phyloP scores from a whole-genome alignment of 1,140 invertebrate species.

The Heterodera schachtii region DNA sequence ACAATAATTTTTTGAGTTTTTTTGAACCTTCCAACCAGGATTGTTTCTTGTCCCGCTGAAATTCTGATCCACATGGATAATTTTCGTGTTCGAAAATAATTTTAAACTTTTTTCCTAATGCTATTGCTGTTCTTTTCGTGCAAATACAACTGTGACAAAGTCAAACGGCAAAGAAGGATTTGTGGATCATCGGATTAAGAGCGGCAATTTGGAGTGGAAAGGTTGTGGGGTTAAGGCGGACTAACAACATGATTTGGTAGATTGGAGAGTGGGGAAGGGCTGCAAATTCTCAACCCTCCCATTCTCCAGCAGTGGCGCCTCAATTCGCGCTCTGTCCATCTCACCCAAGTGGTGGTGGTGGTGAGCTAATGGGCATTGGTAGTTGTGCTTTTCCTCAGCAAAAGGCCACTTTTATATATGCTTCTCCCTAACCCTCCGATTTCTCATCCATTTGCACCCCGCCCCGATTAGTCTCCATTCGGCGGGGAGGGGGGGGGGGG shows the following conservation, averaged over 20 bases:
- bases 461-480: neutral
- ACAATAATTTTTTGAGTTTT: too few relatives aligned
- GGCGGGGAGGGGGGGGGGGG: too few relatives aligned
- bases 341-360: neutral
- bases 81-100: too few relatives aligned
- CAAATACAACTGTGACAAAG: neutral
- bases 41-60: too few relatives aligned
- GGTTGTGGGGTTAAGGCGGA: neutral
- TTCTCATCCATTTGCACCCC: neutral
- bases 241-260: neutral
- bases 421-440: too few relatives aligned
- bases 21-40: too few relatives aligned
- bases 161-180: neutral
- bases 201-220: neutral
- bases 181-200: neutral
- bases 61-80: too few relatives aligned
- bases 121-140: neutral
- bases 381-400: neutral
- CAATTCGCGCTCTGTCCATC: neutral
- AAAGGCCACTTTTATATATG: neutral
- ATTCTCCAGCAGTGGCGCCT: neutral
- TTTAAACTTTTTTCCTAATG: neutral
- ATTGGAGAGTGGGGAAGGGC: too few relatives aligned
- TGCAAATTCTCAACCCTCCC: neutral
- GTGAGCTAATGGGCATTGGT: neutral